Conservation (phyloP, 2,113 vertebrate genomes). For the Nipponia nippon region DNA sequence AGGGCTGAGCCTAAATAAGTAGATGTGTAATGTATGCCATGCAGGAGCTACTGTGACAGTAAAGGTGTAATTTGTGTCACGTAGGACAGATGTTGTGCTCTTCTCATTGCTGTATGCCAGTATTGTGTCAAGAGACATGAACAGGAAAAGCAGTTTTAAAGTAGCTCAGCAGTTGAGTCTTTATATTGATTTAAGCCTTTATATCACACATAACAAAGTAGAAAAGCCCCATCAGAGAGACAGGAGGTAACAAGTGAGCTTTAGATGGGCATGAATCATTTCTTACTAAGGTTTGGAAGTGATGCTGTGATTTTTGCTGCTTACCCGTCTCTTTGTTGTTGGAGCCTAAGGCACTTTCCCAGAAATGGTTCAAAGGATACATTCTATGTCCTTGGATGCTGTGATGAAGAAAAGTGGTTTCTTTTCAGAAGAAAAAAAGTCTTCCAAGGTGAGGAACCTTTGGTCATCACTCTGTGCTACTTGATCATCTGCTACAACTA, state of each 20-base stretch:
- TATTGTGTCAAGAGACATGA: background rate
- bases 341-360: background rate
- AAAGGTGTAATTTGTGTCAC: background rate
- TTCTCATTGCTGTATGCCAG: background rate
- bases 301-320: background rate
- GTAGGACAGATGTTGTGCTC: background rate
- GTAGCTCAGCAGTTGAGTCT: background rate
- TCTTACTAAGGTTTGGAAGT: background rate
- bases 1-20: background rate
- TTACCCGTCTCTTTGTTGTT: background rate
- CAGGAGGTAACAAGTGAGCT: background rate
- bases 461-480: background rate
- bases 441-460: background rate
- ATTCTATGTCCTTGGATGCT: background rate
- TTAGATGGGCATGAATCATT: background rate
- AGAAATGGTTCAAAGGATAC: background rate
- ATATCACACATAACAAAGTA: background rate
- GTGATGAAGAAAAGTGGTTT: background rate
- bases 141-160: background rate
- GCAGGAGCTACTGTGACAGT: background rate
- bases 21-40: background rate
- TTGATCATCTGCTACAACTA: background rate
- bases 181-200: constrained; percentile 19
- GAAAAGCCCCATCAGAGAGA: background rate
- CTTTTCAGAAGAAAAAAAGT: background rate